A percentile compares a stretch with the other conserved stretches of the same genome.
Evolutionary conservation across 1,140 invertebrate genomes (phyloP).

Genomic region (Hylyphantes graminicola): DNA sequence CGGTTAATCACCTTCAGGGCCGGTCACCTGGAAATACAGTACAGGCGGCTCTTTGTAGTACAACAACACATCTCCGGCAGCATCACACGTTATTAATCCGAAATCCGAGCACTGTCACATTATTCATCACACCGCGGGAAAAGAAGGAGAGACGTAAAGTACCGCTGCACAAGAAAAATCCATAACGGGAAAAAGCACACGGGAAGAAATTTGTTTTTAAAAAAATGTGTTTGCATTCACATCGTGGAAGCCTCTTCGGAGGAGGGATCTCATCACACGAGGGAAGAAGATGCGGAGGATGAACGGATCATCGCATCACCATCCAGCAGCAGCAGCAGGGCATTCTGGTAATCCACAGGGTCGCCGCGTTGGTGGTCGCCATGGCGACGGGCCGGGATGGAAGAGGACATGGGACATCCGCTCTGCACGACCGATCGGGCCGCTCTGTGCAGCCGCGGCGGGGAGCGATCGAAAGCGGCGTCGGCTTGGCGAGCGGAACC

Average conservation of each 20-base stretch:
- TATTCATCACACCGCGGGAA: not conserved
- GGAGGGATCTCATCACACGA: not conserved
- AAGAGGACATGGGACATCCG: conserved; percentile 24
- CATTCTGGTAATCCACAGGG: conserved; percentile 15
- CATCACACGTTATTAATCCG: no score
- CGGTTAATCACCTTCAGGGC: conserved; percentile 36
- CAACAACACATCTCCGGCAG: no score
- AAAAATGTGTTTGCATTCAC: no score
- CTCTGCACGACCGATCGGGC: conserved; percentile 49
- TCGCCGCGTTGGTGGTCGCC: conserved; percentile 56
- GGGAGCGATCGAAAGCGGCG: conserved; percentile 50
- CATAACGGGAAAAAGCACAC: not conserved
- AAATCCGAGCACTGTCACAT: not conserved
- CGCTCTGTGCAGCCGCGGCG: conserved; percentile 23
- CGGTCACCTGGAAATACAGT: conserved; percentile 55
- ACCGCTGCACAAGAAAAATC: not conserved
- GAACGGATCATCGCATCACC: no score
- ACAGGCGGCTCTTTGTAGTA: conserved; percentile 28
- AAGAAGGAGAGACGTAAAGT: not conserved
- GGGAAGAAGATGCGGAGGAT: not conserved
- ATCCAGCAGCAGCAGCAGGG: no score
- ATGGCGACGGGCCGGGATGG: conserved; percentile 29
- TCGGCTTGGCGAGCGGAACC: conserved; percentile 37
- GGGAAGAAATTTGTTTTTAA: not conserved
- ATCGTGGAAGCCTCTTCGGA: no score